Evolutionary conservation across 2,888 invertebrate genomes (phyloP), one percentile per base, ranked within the genome.

Genomic region (Dysmachus trigonus): DNA sequence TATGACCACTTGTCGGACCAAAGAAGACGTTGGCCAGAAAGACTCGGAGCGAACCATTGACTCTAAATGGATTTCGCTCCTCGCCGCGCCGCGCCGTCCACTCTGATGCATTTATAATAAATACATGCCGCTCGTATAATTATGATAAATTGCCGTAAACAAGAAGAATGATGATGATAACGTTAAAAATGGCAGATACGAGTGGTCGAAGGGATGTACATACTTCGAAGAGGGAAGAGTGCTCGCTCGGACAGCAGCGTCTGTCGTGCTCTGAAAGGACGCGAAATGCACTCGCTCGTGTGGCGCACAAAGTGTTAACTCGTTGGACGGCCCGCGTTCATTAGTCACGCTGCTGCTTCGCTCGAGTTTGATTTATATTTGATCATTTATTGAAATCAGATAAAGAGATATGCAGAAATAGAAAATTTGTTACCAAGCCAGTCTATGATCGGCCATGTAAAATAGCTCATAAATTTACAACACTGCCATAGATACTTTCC

Each of bases 161-260:
- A 86, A 86, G 86, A 86, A 86, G 85, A 86, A 86, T 86, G 86
- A 86, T 86, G 82, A 86, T 86, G 86, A 86, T 86, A 86, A 86
- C 85, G 73, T 86, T 86, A 81, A 85, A 85, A 81, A 85, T 77
- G 84, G 77, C 72, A 86, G 83, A 86, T 83, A 86, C 31, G 82
- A 82, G 22, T 33, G 74, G 35, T 10, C n/a, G 35, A 18, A 31
- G 84, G 73, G 35, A 22, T 47, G 31, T 18, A 8, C 10, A 22
- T 10, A 8, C 10, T n/a, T 10, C 22, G 10, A 1, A 22, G 82
- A 33, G 71, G 71, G 35, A 47, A 71, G 8, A 13, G 33, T 53
- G 31, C 27, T 10, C 33, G 27, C 82, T 13, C 62, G 15, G 79
- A 18, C n/a, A 53, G 71, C 13, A 35, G 62, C 22, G 33, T 71